phyloP scores from a whole-genome alignment of 2,888 invertebrate species.

The Euplagia quadripunctaria region DNA sequence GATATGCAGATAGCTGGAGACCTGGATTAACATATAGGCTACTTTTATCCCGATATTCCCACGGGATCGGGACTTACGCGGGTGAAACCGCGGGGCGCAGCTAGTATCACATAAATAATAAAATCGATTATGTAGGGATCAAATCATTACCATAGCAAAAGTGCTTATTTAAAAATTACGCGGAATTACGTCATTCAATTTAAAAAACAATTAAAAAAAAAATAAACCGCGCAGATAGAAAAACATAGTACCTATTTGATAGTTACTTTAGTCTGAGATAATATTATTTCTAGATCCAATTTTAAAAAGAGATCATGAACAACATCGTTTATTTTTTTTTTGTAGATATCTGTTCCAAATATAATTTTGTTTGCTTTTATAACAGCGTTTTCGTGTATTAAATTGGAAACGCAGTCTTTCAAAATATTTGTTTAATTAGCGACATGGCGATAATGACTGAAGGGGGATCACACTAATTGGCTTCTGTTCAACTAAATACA shows the following conservation, averaged over 20 bases:
- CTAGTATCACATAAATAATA: no score
- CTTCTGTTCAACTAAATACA: constrained; percentile 6
- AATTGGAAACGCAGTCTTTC: not conserved
- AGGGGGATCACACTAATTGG: constrained; percentile 4
- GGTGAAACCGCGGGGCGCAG: no score
- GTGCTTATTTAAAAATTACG: no score
- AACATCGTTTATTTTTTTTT: not conserved
- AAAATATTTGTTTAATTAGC: constrained; percentile 10
- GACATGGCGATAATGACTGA: constrained; percentile 13
- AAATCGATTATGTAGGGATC: no score
- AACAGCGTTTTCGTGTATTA: constrained; percentile 11
- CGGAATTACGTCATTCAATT: not conserved
- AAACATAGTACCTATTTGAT: not conserved
- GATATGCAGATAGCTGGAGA: no score
- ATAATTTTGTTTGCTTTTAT: constrained; percentile 18
- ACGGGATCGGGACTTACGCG: no score
- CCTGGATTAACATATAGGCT: no score
- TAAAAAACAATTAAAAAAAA: not conserved
- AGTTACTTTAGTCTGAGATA: constrained; percentile 2
- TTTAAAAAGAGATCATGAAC: constrained; percentile 6
- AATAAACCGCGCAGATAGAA: not conserved
- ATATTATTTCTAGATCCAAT: constrained; percentile 13
- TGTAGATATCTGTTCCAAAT: not conserved
- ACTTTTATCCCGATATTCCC: no score
- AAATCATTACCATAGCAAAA: no score